Evolutionary conservation across 2,797 vertebrate species (phyloP).

Genomic region (Gymnopithys bicolor): DNA sequence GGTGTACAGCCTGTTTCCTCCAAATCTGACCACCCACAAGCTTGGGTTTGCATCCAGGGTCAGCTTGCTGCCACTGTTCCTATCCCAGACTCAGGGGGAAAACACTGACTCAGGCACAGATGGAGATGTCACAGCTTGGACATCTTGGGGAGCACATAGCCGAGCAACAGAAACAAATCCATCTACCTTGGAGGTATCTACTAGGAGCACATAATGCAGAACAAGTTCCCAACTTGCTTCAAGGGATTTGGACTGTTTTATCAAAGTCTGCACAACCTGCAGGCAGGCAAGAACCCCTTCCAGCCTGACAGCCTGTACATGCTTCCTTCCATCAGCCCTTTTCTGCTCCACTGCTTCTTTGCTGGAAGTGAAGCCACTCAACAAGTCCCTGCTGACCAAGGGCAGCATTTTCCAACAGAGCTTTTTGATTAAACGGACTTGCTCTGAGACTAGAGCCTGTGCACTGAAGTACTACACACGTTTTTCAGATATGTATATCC

Average conservation of each 20-base stretch:
- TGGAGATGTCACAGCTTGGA: not conserved
- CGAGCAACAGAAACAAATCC: not conserved
- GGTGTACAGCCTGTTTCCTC: not conserved
- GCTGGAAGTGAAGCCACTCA: not conserved
- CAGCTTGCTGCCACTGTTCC: not conserved
- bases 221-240: not conserved
- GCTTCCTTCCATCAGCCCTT: not conserved
- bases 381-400: conserved; percentile 21
- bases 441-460: not conserved
- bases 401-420: not conserved
- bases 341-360: not conserved
- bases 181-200: not conserved
- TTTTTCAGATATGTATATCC: not conserved
- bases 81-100: accelerated
- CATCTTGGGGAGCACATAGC: accelerated
- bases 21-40: not conserved
- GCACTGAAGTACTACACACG: not conserved
- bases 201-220: not conserved
- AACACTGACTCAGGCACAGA: not conserved
- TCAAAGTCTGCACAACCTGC: not conserved
- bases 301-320: not conserved
- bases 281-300: not conserved
- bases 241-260: not conserved
- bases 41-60: not conserved
- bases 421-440: not conserved